Percentiles rank a stretch among this genome's conserved stretches.
These are phyloP conservation scores for Drosophila willistoni DNA, from an alignment of 1,140 invertebrate species.

Conservation along the genomic window DNA sequence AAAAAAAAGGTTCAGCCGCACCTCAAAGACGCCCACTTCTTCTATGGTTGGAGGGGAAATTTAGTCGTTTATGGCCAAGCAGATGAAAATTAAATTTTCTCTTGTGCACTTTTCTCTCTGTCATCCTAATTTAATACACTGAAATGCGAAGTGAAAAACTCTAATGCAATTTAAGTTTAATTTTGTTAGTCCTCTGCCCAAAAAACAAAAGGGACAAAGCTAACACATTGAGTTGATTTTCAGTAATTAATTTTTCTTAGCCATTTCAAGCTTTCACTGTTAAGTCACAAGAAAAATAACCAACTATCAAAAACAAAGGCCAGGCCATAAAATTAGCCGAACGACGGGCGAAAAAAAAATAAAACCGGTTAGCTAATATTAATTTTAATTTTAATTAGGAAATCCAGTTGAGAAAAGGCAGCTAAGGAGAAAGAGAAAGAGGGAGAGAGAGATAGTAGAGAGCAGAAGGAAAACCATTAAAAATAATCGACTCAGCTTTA, in stretches of 20 bases:
- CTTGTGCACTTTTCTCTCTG: not conserved
- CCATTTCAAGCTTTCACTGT: conserved; percentile 20
- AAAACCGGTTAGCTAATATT: conserved; percentile 70
- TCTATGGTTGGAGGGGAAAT: not conserved
- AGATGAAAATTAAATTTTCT: conserved; percentile 18
- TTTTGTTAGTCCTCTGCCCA: conserved; percentile 16
- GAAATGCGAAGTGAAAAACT: conserved; percentile 16
- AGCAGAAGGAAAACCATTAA: conserved; percentile 53
- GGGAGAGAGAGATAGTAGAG: not conserved
- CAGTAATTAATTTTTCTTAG: conserved; percentile 50
- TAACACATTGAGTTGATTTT: conserved; percentile 39
- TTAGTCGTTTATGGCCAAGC: conserved; percentile 5
- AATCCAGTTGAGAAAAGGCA: conserved; percentile 22
- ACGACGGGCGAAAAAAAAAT: conserved; percentile 5
- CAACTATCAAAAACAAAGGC: conserved; percentile 12
- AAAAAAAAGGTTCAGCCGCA: conserved; percentile 16
- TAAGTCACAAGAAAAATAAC: conserved; percentile 11
- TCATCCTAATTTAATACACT: conserved; percentile 7
- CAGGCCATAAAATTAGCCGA: conserved; percentile 1
- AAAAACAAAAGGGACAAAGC: conserved; percentile 2
- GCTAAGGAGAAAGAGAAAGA: not conserved
- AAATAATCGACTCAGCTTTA: conserved; percentile 63
- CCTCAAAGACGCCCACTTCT: not conserved
- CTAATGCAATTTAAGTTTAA: conserved; percentile 34
- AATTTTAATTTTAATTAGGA: conserved; percentile 78